These are phyloP conservation scores for Dunckerocampus dactyliophorus DNA, from an alignment of 2,113 vertebrate genomes.

Conservation along the genomic window DNA sequence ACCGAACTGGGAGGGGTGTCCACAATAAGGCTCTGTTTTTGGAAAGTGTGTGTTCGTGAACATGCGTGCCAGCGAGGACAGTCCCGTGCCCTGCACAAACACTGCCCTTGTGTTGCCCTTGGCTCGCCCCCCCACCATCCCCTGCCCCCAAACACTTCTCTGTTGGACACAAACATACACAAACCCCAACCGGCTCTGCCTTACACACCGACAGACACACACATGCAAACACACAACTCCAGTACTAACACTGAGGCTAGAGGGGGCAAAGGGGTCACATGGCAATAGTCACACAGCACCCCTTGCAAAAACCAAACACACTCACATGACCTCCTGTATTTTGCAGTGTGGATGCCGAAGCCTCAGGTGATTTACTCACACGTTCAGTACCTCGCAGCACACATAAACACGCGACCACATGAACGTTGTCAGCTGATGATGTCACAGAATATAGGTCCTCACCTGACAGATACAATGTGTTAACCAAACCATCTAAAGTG, in stretches of 20 bases:
- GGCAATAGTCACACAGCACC: constrained; percentile 21
- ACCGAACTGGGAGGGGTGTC: constrained; percentile 36
- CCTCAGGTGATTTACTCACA: constrained; percentile 13
- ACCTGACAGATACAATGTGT: not conserved
- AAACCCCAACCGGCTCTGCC: constrained; percentile 27
- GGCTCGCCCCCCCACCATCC: constrained; percentile 22
- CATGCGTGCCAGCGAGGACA: constrained; percentile 50
- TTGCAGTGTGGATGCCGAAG: constrained; percentile 16
- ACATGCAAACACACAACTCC: constrained; percentile 18
- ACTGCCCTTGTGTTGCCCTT: constrained; percentile 64
- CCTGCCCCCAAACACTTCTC: constrained; percentile 19
- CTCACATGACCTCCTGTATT: constrained; percentile 26
- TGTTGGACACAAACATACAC: constrained; percentile 24
- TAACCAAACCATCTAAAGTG: not conserved
- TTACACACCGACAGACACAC: constrained; percentile 17
- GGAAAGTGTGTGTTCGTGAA: constrained; percentile 42
- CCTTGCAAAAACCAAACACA: constrained; percentile 11
- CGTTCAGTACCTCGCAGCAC: constrained; percentile 8
- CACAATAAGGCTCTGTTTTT: constrained; percentile 71
- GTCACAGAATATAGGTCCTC: not conserved
- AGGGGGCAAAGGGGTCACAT: constrained; percentile 36
- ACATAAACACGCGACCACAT: not conserved
- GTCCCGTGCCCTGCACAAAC: constrained; percentile 68
- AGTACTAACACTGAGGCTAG: constrained; percentile 23
- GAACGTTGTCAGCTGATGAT: not conserved